These are phyloP conservation scores for Dipodomys ordii DNA, from an alignment of 2,113 vertebrate genomes.

Conservation along the genomic window DNA sequence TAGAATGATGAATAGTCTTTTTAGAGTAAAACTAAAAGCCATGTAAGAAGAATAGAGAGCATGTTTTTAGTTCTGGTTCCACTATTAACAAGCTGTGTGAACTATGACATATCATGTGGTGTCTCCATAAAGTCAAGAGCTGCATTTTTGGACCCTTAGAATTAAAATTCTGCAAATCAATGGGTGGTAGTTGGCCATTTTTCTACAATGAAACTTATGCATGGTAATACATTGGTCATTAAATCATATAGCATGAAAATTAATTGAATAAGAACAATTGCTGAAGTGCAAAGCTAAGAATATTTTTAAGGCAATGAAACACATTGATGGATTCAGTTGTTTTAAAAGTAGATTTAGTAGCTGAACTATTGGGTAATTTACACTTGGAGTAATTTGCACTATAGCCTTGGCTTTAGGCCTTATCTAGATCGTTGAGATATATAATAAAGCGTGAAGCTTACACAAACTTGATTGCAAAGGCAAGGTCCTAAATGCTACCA, in stretches of 20 bases:
- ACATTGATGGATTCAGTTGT: not conserved
- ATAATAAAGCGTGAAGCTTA: not conserved
- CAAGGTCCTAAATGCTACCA: slow-evolving; percentile 21
- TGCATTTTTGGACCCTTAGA: slow-evolving; percentile 27
- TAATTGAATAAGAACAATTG: slow-evolving; percentile 44
- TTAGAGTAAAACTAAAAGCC: slow-evolving; percentile 37
- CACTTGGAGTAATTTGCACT: not conserved
- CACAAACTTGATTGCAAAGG: slow-evolving; percentile 23
- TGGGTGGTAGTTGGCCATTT: not conserved
- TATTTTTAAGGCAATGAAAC: slow-evolving; percentile 53
- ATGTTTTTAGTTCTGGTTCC: slow-evolving; percentile 19
- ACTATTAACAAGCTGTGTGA: slow-evolving; percentile 45
- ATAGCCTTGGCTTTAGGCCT: slow-evolving; percentile 15
- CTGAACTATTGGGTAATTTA: slow-evolving; percentile 32
- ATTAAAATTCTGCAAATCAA: slow-evolving; percentile 21
- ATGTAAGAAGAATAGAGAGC: slow-evolving; percentile 35
- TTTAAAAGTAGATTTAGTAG: slow-evolving; percentile 49
- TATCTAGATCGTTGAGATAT: not conserved
- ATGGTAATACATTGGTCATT: not conserved
- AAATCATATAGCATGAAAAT: slow-evolving; percentile 18
- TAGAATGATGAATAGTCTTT: slow-evolving; percentile 54
- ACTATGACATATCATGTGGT: not conserved
- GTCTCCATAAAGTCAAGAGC: slow-evolving; percentile 30
- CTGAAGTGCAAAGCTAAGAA: slow-evolving; percentile 46
- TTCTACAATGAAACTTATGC: slow-evolving; percentile 47